Conservation (phyloP, 2,113 vertebrate species). For the Brachypodius melanocephalos region DNA sequence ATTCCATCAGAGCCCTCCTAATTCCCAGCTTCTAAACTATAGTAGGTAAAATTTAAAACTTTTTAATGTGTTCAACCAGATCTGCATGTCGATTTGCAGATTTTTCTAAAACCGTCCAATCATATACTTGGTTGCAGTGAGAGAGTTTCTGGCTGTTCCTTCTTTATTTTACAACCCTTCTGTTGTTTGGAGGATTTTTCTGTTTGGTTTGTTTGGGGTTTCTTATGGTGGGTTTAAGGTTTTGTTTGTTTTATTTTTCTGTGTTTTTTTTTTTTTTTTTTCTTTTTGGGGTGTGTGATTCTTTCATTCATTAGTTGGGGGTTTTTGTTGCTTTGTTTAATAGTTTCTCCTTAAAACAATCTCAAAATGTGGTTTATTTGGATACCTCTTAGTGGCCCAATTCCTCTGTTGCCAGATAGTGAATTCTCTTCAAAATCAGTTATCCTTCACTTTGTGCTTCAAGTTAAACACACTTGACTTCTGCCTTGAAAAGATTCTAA, state of each 20-base stretch:
- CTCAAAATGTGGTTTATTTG: background rate
- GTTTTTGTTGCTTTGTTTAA: too few relatives aligned
- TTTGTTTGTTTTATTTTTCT: background rate
- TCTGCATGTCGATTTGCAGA: background rate
- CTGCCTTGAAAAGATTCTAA: background rate
- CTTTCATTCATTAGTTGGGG: background rate
- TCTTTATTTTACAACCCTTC: background rate
- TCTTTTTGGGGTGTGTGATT: background rate
- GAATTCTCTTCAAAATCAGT: background rate
- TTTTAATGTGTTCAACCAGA: background rate
- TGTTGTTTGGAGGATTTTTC: background rate
- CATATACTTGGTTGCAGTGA: background rate
- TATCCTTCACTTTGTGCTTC: background rate
- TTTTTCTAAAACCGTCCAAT: background rate
- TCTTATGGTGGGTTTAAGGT: background rate
- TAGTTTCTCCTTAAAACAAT: background rate
- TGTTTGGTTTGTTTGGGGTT: background rate
- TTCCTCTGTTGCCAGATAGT: background rate
- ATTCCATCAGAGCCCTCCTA: background rate
- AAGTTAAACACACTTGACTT: background rate
- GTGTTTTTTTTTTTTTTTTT: too few relatives aligned
- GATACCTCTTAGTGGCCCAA: background rate
- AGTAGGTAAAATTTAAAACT: background rate
- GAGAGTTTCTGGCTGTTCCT: background rate
- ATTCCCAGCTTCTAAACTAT: background rate